phyloP scores from a whole-genome alignment of 2,888 invertebrate species.

The Ariolimax columbianus region DNA sequence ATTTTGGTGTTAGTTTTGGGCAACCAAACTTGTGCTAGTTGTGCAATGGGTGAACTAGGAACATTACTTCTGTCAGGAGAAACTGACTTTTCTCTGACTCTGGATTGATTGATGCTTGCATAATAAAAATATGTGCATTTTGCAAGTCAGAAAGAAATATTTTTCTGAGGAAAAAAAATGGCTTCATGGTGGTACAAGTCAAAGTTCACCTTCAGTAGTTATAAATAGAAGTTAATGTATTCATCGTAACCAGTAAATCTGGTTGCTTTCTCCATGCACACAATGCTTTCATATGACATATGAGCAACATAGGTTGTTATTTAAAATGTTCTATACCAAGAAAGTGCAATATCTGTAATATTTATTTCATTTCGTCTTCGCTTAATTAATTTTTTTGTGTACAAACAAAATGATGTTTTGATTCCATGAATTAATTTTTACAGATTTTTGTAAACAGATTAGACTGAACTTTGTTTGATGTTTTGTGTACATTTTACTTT shows the following conservation, averaged over 20 bases:
- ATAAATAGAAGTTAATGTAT: neutral
- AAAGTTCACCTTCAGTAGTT: slow-evolving; percentile 20
- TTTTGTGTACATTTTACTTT: neutral
- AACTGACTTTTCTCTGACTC: neutral
- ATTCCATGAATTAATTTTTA: neutral
- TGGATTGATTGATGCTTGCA: neutral
- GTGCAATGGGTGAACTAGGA: neutral
- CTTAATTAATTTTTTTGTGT: neutral
- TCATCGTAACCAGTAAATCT: neutral
- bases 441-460: slow-evolving; percentile 4
- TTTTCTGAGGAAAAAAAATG: neutral
- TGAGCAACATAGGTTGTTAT: slow-evolving; percentile 23
- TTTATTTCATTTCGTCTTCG: slow-evolving; percentile 8
- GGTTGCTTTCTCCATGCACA: slow-evolving; percentile 22
- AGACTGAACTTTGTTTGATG: neutral
- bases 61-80: neutral
- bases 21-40: neutral
- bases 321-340: slow-evolving; percentile 12
- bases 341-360: slow-evolving; percentile 40
- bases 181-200: neutral
- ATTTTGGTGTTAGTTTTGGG: slow-evolving; percentile 19
- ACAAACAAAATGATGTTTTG: neutral
- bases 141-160: neutral
- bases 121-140: neutral
- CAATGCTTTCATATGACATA: slow-evolving; percentile 10